Percentiles rank a stretch among this genome's conserved stretches.
Conservation (phyloP, 2,113 vertebrate species). For the Sciurus niger region DNA sequence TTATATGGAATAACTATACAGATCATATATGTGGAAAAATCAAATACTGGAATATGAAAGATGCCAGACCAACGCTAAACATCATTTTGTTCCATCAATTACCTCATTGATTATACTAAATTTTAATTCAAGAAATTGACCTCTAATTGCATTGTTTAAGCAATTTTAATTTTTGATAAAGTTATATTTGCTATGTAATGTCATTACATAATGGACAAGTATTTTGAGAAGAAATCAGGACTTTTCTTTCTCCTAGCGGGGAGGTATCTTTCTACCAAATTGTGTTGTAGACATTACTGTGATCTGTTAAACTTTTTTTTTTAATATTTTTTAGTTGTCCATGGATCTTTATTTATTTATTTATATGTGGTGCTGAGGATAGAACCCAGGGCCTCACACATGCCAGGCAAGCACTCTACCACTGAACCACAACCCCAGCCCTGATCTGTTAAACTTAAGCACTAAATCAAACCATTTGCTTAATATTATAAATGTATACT, state of each 20-base stretch:
- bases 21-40: neutral
- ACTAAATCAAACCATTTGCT: neutral
- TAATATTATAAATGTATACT: neutral
- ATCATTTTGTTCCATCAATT: neutral
- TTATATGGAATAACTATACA: slow-evolving; percentile 21
- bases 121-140: neutral
- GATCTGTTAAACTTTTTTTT: neutral
- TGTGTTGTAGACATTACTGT: neutral
- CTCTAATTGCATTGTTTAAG: slow-evolving; percentile 14
- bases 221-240: neutral
- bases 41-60: neutral
- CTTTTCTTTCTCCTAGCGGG: too few relatives aligned
- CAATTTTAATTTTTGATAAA: slow-evolving; percentile 1
- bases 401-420: too few relatives aligned
- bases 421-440: too few relatives aligned
- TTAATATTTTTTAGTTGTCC: too few relatives aligned
- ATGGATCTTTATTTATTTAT: too few relatives aligned
- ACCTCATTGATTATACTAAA: neutral
- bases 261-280: neutral
- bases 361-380: too few relatives aligned
- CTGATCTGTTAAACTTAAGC: neutral
- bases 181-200: neutral
- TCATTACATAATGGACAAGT: neutral
- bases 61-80: neutral
- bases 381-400: too few relatives aligned